These are phyloP conservation scores for Notolabrus celidotus DNA, from an alignment of 2,797 vertebrate species.

Conservation along the genomic window DNA sequence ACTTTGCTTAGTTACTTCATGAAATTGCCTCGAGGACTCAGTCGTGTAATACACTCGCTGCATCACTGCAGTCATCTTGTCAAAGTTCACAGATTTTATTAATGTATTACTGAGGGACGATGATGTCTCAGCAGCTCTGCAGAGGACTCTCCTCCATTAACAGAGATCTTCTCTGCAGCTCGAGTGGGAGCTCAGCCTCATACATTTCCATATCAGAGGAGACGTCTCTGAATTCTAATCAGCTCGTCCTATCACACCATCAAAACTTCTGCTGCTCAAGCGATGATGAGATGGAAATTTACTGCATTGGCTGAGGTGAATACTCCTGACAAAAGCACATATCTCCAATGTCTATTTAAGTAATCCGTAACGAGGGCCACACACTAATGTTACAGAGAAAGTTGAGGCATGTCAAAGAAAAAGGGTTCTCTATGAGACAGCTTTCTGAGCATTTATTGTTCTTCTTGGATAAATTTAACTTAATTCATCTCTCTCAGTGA, in stretches of 20 bases:
- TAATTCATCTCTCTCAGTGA: too few species aligned
- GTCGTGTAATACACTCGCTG: background rate
- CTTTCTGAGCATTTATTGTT: too few species aligned
- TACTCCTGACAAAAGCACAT: background rate
- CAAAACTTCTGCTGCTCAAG: background rate
- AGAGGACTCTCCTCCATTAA: constrained; percentile 5
- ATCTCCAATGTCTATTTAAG: background rate
- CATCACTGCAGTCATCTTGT: background rate
- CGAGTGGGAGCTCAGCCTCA: background rate
- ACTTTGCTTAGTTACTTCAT: too few species aligned
- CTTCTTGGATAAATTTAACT: too few species aligned
- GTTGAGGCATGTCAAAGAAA: too few species aligned
- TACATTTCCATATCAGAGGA: constrained; percentile 3
- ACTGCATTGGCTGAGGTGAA: background rate
- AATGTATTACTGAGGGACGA: background rate
- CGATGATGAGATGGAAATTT: background rate
- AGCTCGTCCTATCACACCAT: background rate
- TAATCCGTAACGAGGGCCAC: too few species aligned
- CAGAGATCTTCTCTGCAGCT: background rate
- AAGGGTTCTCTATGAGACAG: too few species aligned
- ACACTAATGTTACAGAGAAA: too few species aligned
- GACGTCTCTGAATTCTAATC: constrained; percentile 6
- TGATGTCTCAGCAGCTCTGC: constrained; percentile 1
- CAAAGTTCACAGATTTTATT: background rate
- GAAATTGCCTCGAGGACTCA: too few species aligned